Percentiles rank a stretch among this genome's conserved stretches.
Evolutionary conservation across 2,113 vertebrate genomes (phyloP).

Genomic region (Scomber scombrus): DNA sequence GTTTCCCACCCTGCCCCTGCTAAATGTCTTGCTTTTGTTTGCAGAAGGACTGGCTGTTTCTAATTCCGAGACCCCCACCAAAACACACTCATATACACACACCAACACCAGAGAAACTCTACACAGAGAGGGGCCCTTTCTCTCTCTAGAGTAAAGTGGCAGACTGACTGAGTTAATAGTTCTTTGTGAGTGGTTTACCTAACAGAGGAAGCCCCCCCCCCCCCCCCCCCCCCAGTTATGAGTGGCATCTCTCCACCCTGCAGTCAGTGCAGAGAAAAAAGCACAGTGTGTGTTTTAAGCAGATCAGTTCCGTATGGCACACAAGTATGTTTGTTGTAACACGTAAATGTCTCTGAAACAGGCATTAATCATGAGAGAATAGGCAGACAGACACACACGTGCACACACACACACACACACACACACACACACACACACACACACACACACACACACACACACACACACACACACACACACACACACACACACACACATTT

Average conservation of each 20-base stretch:
- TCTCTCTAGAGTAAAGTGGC: slow-evolving; percentile 30
- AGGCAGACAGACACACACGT: too few relatives aligned
- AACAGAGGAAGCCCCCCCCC: slow-evolving; percentile 30
- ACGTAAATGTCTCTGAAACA: neutral
- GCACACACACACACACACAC: too few relatives aligned
- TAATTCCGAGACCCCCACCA: slow-evolving; percentile 44
- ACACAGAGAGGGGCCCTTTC: neutral
- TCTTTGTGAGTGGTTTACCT: slow-evolving; percentile 48
- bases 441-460: too few relatives aligned
- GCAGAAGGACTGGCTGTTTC: slow-evolving; percentile 41
- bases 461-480: neutral
- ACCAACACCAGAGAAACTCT: slow-evolving; percentile 15
- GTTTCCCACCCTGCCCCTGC: slow-evolving; percentile 36
- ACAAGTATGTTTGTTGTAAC: neutral
- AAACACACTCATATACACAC: slow-evolving; percentile 20
- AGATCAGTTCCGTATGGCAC: neutral
- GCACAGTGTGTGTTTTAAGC: neutral
- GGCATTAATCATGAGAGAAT: neutral
- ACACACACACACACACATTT: neutral
- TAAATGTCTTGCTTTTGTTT: slow-evolving; percentile 54
- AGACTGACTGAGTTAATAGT: slow-evolving; percentile 42
- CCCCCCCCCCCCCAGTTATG: slow-evolving; percentile 32
- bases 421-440: too few relatives aligned
- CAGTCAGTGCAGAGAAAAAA: slow-evolving; percentile 5
- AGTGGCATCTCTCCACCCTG: slow-evolving; percentile 9